Percentiles rank a stretch among this genome's conserved stretches.
Evolutionary conservation across 2,113 vertebrate genomes (phyloP).

Genomic region (Hystrix cristata): DNA sequence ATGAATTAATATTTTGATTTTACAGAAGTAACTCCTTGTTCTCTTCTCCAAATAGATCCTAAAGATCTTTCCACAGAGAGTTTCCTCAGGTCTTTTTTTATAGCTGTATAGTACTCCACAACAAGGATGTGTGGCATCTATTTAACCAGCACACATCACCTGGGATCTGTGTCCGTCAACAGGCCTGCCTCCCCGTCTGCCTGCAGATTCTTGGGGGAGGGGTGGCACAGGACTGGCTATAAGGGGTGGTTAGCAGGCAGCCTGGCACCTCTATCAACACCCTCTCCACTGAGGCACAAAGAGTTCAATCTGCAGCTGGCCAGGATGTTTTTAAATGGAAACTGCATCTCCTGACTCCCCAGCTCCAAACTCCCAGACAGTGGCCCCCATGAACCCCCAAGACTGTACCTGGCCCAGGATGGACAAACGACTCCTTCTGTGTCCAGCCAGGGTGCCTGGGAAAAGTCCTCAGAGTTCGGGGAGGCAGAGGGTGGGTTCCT

Average conservation of each 20-base stretch:
- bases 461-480: background rate
- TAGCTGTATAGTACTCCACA: accelerated
- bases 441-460: background rate
- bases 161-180: accelerated
- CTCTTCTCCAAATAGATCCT: background rate
- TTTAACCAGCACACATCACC: accelerated
- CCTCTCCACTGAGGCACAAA: background rate
- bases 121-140: background rate
- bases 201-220: background rate
- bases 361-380: background rate
- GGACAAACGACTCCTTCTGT: background rate
- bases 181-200: background rate
- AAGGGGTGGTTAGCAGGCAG: background rate
- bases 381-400: background rate
- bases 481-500: background rate
- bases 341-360: background rate
- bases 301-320: background rate
- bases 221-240: background rate
- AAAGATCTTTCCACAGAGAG: background rate
- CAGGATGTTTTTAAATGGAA: background rate
- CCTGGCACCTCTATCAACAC: background rate
- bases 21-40: background rate
- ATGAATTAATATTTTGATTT: background rate
- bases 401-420: accelerated
- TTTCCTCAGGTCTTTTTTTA: background rate